A percentile compares a stretch with the other conserved stretches of the same genome.
These are phyloP conservation scores for Crotalus viridis DNA, from an alignment of 2,113 vertebrate species.

Conservation along the genomic window DNA sequence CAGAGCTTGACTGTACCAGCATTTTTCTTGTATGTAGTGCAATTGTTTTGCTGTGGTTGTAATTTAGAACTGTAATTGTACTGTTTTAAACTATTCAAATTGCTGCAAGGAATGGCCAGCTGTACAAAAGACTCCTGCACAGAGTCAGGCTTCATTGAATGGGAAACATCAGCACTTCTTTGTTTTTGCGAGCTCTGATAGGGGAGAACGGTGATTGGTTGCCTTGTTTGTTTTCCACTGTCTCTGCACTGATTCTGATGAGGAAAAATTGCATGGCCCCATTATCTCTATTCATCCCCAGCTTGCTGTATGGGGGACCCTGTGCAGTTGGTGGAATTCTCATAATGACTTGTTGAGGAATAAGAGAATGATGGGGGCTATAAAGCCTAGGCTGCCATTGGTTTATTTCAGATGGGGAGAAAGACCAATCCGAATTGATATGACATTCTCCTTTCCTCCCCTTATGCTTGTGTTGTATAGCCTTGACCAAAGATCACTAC, in stretches of 20 bases:
- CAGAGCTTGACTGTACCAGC: background rate
- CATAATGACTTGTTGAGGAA: background rate
- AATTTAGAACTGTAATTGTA: background rate
- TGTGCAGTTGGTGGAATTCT: background rate
- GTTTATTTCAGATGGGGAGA: background rate
- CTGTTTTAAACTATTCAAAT: background rate
- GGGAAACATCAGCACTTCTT: background rate
- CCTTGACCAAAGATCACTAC: background rate
- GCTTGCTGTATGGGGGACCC: background rate
- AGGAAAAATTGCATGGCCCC: background rate
- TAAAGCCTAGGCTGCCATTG: background rate
- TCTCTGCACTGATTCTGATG: background rate
- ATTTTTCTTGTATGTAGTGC: background rate
- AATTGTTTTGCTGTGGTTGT: background rate
- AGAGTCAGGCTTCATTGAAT: background rate
- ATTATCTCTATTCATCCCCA: background rate
- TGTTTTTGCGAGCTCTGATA: background rate
- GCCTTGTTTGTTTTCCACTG: slow-evolving; percentile 5
- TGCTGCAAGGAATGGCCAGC: background rate
- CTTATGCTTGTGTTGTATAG: background rate
- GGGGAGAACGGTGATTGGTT: background rate
- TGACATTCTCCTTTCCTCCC: background rate
- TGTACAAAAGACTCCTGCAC: background rate
- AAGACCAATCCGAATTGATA: background rate
- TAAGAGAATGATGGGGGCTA: background rate